Base-by-base conservation (phyloP, 2,113 vertebrate genomes). In the Burhinus oedicnemus region DNA sequence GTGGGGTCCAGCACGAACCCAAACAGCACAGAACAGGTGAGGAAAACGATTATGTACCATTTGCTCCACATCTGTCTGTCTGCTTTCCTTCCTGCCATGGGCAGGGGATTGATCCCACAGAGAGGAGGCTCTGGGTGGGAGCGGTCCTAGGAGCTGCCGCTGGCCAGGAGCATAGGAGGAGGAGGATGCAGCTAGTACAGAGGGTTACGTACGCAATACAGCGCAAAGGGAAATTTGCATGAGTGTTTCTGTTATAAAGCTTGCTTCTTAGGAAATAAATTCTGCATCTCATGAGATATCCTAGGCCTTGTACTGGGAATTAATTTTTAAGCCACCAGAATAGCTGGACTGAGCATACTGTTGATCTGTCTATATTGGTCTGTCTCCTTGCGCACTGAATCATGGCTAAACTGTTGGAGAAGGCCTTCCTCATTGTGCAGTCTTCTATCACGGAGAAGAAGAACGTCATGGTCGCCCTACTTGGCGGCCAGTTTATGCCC, bases 1-100 rank as follows among this genome's bases (percentile, higher is more conserved):
- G 99, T 0, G 99, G 98, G 10, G 85, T 99, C 78, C 98, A 98
- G 38, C 99, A 99, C 12, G 96, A 98, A 42, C 98, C 99, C 30
- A 98, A 98, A 17, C 98, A 97, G 32, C 99, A 99, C 89, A 98
- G 99, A 92, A 99, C 99, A 97, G 99, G 99, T 99, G 97, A 98
- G 36, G 23, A 74, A 40, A 91, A 76, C 32, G 0, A 27, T 36
- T 8, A 4, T 2, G 11, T 76, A 32, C 21, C 3, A 0, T 64
- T 81, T 57, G 14, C 42, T 80, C 36, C 47, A 23, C 12, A 6
- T 14, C 57, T 86, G 6, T 26, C 4, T 60, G 27, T 11, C 29
- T 92, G 61, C 45, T 88, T 64, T 69, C 17, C 13, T n/a, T 45
- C 69, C 52, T 88, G 40, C 57, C 6, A 0, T 20, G 27, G 62